phyloP scores from a whole-genome alignment of 2,797 vertebrate species.

The Melanotaenia nigrans region DNA sequence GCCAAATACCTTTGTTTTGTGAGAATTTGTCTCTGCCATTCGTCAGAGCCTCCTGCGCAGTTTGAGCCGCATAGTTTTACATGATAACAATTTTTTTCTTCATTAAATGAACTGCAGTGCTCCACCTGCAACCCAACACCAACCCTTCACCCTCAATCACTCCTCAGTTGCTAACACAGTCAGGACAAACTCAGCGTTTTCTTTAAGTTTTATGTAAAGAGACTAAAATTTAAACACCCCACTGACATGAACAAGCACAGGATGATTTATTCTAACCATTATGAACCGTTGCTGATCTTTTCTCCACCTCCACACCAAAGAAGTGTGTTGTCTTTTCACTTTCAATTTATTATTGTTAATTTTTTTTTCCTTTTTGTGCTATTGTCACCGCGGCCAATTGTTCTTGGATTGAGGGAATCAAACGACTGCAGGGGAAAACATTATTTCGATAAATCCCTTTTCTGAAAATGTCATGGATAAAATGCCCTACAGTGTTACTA shows the following conservation, averaged over 20 bases:
- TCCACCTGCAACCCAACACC: slow-evolving; percentile 67
- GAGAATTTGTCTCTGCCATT: slow-evolving; percentile 66
- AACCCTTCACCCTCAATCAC: slow-evolving; percentile 56
- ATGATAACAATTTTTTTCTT: slow-evolving; percentile 71
- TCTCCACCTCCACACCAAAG: slow-evolving; percentile 3
- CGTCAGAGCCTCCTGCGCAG: slow-evolving; percentile 52
- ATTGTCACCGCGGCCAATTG: slow-evolving; percentile 67
- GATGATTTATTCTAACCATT: slow-evolving; percentile 76
- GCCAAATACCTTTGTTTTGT: slow-evolving; percentile 51
- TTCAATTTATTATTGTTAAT: slow-evolving; percentile 69
- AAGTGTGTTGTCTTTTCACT: slow-evolving; percentile 67
- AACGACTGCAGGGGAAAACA: slow-evolving; percentile 44
- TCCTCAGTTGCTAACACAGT: slow-evolving; percentile 32
- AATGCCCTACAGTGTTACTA: slow-evolving; percentile 20
- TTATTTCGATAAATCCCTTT: slow-evolving; percentile 43
- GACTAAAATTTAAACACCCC: slow-evolving; percentile 70
- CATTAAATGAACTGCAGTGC: slow-evolving; percentile 51
- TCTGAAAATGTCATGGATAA: slow-evolving; percentile 16
- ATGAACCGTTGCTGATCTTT: slow-evolving; percentile 57
- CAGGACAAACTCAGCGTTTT: slow-evolving; percentile 49
- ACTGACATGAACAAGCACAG: slow-evolving; percentile 67
- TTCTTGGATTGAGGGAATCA: slow-evolving; percentile 68
- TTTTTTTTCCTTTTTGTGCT: slow-evolving; percentile 47
- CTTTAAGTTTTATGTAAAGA: slow-evolving; percentile 65
- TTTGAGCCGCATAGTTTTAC: slow-evolving; percentile 57